Conservation (phyloP, 2,888 invertebrate species). For the Drosophila helvetica region DNA sequence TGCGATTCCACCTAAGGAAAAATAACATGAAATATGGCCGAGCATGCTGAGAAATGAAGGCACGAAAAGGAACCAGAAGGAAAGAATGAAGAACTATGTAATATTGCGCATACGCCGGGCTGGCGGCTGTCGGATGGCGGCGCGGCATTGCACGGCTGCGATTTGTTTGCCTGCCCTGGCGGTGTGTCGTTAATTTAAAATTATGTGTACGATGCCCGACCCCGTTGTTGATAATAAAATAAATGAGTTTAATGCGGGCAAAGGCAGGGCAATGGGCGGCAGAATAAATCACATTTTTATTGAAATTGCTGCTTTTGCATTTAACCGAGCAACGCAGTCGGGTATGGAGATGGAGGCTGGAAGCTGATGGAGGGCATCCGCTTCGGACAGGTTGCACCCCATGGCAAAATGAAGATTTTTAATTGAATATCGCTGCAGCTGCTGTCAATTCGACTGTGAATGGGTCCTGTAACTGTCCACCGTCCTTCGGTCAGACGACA, state of each 20-base stretch:
- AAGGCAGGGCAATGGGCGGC: not conserved
- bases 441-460: constrained; percentile 60
- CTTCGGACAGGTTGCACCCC: constrained; percentile 14
- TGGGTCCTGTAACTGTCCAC: constrained; percentile 20
- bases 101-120: constrained; percentile 52
- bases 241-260: constrained; percentile 50
- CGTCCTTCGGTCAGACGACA: not conserved
- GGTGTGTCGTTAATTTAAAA: constrained; percentile 54
- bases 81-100: constrained; percentile 37
- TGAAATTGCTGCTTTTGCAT: constrained; percentile 49
- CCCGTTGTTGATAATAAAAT: constrained; percentile 52
- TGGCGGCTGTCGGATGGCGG: constrained; percentile 17
- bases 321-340: constrained; percentile 27
- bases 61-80: constrained; percentile 1
- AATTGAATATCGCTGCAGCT: constrained; percentile 71
- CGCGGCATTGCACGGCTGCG: constrained; percentile 23
- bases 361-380: not conserved
- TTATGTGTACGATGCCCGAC: constrained; percentile 52
- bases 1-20: constrained; percentile 40
- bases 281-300: constrained; percentile 53
- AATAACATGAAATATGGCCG: constrained; percentile 49
- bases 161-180: constrained; percentile 49
- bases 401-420: constrained; percentile 47
- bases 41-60: constrained; percentile 33
- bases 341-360: too few species aligned